Evolutionary conservation across 2,113 vertebrate species (phyloP).

Genomic region (Tragelaphus buxtoni): DNA sequence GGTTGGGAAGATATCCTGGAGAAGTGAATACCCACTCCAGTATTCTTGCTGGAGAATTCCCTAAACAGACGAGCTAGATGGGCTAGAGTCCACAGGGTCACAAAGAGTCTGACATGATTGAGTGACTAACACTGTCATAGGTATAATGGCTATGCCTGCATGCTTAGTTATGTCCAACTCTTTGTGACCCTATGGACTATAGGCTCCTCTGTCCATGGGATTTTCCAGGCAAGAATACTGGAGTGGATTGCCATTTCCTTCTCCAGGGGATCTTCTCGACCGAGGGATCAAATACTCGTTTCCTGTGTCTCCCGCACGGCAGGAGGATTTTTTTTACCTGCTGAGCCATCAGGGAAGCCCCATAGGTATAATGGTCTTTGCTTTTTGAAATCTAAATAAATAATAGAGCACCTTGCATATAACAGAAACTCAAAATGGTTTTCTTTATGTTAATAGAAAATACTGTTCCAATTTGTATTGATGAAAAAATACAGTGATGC

Average conservation of each 20-base stretch:
- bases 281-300: not conserved
- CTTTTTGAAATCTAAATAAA: conserved; percentile 1
- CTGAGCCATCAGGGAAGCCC: not conserved
- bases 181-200: too few species aligned
- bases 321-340: not conserved
- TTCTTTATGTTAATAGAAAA: not conserved
- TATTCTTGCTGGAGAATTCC: not conserved
- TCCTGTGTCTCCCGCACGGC: not conserved
- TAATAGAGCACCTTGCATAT: not conserved
- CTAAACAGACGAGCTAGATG: not conserved
- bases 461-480: not conserved
- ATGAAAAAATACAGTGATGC: not conserved
- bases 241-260: too few species aligned
- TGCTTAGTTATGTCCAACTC: too few species aligned
- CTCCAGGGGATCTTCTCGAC: not conserved
- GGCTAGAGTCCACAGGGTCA: not conserved
- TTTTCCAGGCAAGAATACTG: too few species aligned
- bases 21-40: not conserved
- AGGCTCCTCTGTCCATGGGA: too few species aligned
- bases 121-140: not conserved
- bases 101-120: too few species aligned
- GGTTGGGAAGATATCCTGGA: not conserved
- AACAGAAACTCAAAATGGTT: not conserved
- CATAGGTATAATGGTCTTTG: not conserved
- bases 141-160: not conserved